Base-by-base conservation (phyloP, 37 sponge, comb jelly and placozoan genomes). In the Dysidea cf. avara region DNA sequence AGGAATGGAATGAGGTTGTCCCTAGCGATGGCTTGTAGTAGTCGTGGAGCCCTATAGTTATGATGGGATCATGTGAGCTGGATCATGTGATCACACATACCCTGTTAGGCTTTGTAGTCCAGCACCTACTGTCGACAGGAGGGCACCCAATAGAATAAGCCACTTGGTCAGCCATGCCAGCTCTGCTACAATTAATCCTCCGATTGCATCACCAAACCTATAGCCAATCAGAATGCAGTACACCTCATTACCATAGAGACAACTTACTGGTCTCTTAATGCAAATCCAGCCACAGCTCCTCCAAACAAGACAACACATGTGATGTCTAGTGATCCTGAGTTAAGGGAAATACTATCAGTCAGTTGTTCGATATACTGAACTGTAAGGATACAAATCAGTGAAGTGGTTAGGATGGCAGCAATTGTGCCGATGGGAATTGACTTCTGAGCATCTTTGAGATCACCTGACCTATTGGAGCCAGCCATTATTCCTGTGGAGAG, bases 391-490 rank as follows among this genome's bases (percentile, higher is more conserved):
- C 92, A 97, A 21, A 97, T 82, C 40, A 88, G 0, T n/a, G 89
- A 67, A 18, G 99, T 98, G 21, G 99, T 94, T 21, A 78, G 33
- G 7, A 89, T 86, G 56, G 99, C 99, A 29, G 87, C 87, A 25
- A 98, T 72, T 33, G 99, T 98, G 22, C 99, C 99, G 7, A 87
- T 82, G 35, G 99, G 99, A 50, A 95, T 92, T 24, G 93, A 92
- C 74, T 78, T 78, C 81, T 98, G 99, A n/a, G 96, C 90, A 78
- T 94, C 91, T 71, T 92, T 89, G 62, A 98, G 77, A 74, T 98
- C 99, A 31, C 99, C 99, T 20, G 99, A 97, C 25, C 92, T 71
- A 71, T 94, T 97, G 14, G 95, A 92, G 21, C 99, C 99, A 46
- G 99, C 95, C 99, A 97, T 90, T 9, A 97, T 97, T 26, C 99